Conservation (phyloP, 2,888 invertebrate species). For the Noctua comes region DNA sequence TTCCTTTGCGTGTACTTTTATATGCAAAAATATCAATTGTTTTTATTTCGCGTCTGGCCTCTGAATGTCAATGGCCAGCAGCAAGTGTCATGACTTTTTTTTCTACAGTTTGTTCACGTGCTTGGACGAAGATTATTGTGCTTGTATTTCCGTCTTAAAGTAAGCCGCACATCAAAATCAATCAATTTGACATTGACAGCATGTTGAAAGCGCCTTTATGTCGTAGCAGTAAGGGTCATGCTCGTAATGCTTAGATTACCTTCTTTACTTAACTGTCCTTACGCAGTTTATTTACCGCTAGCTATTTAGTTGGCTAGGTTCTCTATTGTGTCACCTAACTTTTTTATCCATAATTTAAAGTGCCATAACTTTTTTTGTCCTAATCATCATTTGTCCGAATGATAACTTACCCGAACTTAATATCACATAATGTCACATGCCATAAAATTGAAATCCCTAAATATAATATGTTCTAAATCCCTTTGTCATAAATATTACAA, state of each 20-base stretch:
- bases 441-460: no score
- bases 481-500: no score
- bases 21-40: not conserved
- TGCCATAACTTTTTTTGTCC: no score
- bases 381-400: no score
- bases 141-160: not conserved
- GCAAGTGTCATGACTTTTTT: not conserved
- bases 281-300: not conserved
- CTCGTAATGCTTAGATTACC: no score
- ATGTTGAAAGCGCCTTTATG: not conserved
- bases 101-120: not conserved
- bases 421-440: no score
- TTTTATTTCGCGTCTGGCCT: not conserved
- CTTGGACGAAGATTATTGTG: not conserved
- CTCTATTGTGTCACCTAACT: no score
- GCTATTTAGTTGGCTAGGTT: no score
- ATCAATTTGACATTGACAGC: not conserved
- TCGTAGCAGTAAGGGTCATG: not conserved
- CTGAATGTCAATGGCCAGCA: not conserved
- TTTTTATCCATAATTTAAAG: no score
- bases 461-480: no score
- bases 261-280: not conserved
- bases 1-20: not conserved
- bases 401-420: no score
- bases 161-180: not conserved